These are phyloP conservation scores for Leptinotarsa defecta DNA, from an alignment of 1,140 invertebrate genomes.

Conservation along the genomic window DNA sequence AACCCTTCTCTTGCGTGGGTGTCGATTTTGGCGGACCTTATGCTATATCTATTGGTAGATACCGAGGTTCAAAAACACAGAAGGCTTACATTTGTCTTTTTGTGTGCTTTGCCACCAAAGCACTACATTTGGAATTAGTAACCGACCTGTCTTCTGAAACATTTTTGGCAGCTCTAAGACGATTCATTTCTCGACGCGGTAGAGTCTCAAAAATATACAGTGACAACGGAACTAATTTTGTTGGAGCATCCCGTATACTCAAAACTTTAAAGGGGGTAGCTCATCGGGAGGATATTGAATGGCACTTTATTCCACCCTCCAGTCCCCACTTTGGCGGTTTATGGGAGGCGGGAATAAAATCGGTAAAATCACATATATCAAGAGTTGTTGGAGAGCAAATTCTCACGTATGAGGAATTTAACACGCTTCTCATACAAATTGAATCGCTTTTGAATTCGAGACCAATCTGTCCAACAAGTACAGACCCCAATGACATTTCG, in stretches of 20 bases:
- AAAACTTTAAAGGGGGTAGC: background rate
- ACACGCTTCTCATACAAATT: conserved; percentile 26
- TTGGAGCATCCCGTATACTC: conserved; percentile 3
- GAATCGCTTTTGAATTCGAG: conserved; percentile 23
- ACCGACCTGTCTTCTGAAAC: conserved; percentile 40
- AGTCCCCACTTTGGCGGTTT: conserved; percentile 27
- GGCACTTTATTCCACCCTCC: conserved; percentile 17
- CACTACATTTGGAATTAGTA: conserved; percentile 50
- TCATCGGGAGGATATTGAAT: conserved; percentile 6
- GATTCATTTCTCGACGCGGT: conserved; percentile 43
- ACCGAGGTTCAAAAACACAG: conserved; percentile 22
- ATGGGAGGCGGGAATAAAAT: conserved; percentile 22
- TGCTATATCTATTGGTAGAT: conserved; percentile 26
- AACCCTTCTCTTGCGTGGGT: conserved; percentile 12
- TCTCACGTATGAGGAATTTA: conserved; percentile 19
- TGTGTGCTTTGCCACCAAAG: conserved; percentile 47
- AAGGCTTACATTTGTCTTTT: conserved; percentile 52
- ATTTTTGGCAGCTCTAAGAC: conserved; percentile 44
- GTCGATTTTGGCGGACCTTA: conserved; percentile 17
- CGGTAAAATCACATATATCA: conserved; percentile 19
- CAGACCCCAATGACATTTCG: background rate
- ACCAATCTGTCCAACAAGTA: background rate
- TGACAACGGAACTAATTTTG: conserved; percentile 20
- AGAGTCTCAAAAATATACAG: background rate
- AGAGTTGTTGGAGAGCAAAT: conserved; percentile 12